Conservation (phyloP, 2,888 invertebrate genomes). For the Nipponacmea schrenckii region DNA sequence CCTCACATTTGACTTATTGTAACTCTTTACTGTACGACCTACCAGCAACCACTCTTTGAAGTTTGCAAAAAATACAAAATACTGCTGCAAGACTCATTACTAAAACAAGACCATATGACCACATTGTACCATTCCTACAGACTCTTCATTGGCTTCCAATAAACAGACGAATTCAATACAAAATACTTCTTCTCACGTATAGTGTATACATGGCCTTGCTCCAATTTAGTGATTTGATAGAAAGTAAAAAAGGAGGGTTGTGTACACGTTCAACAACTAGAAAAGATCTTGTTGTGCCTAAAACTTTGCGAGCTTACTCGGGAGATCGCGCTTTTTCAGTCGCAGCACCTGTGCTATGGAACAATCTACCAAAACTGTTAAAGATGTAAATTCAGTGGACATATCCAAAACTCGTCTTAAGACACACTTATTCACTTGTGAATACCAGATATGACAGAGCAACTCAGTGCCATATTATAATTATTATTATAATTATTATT, state of each 20-base stretch:
- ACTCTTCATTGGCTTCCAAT: constrained; percentile 14
- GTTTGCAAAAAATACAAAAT: constrained; percentile 5
- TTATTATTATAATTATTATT: too few relatives aligned
- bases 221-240: background rate
- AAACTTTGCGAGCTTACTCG: background rate
- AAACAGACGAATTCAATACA: background rate
- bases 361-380: background rate
- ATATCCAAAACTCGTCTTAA: too few relatives aligned
- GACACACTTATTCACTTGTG: too few relatives aligned
- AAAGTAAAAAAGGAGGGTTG: too few relatives aligned
- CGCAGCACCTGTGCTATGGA: constrained; percentile 9
- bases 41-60: background rate
- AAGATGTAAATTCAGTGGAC: background rate
- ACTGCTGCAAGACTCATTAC: constrained; percentile 12
- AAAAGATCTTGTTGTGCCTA: background rate
- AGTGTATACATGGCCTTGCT: background rate
- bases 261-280: background rate
- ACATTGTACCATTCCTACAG: background rate
- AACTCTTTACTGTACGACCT: constrained; percentile 1
- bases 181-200: constrained; percentile 9
- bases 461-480: too few relatives aligned
- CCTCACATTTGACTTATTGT: background rate
- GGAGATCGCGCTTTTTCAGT: background rate
- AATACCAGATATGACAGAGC: too few relatives aligned
- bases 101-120: background rate